Base-by-base conservation (phyloP, 2,797 vertebrate species). In the Chelon auratus region DNA sequence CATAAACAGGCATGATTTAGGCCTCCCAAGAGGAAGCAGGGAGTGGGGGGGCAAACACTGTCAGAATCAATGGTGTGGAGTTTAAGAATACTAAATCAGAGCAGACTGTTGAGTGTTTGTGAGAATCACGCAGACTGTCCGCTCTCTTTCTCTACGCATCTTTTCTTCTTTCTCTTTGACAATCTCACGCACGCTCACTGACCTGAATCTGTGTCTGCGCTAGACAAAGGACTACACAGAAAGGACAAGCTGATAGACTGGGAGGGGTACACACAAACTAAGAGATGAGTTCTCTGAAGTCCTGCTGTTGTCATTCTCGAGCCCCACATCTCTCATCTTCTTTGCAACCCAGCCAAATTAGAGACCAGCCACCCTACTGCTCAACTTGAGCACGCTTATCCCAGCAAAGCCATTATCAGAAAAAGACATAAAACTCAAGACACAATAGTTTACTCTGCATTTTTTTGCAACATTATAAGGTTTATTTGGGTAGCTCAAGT, bases 1-100 rank as follows among this genome's bases (percentile, higher is more conserved):
- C 75, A 72, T 87, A 87, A 85, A 87, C 56, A 68, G 67, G 59
- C 68, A 73, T 62, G 64, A 81, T 87, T 82, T 66, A 62, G 80
- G 65, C 71, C 24, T 43, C 3, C 47, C 30, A 26, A 9, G n/a
- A 48, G 45, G 45, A 47, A 8, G 30, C 30, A 8, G 45, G 14
- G 64, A 43, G 7, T 12, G 14, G 33, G 18, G 57, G 14, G 43
- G 63, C 72, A 72, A 78, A 71, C 13, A 2, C 66, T 61, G 84
- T 84, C 82, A 75, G 77, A 73, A 68, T 70, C 72, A 37, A 18
- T 73, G 57, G 62, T 26, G 61, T 74, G 58, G 51, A 43, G 20
- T 60, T 22, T 10, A 62, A 73, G 68, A 18, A 18, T 10, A 60
- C 3, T 39, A 63, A 80, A 78, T 80, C 51, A 42, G 67, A 81